These are phyloP conservation scores for Oscheius sp. DNA, from an alignment of 2,888 invertebrate genomes.

Conservation along the genomic window DNA sequence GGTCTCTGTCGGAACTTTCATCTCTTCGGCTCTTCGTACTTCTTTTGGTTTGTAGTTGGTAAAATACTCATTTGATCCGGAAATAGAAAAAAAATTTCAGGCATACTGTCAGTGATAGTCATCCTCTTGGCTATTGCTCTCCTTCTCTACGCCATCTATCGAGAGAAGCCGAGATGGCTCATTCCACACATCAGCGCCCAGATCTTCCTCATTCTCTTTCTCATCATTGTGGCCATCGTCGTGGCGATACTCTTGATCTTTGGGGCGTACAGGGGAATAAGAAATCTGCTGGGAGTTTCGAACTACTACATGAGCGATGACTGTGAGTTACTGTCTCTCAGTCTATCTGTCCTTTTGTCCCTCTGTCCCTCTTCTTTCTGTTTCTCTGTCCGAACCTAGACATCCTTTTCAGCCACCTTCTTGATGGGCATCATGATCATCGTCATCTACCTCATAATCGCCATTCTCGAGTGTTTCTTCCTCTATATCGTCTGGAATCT, in stretches of 20 bases:
- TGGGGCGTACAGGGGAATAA: conserved; percentile 69
- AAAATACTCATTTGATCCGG: not conserved
- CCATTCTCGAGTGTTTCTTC: conserved; percentile 71
- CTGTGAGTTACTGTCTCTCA: conserved; percentile 49
- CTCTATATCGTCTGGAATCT: conserved; percentile 71
- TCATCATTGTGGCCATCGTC: conserved; percentile 69
- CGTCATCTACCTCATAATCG: conserved; percentile 69
- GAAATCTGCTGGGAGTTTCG: conserved; percentile 69
- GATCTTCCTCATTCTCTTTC: conserved; percentile 71
- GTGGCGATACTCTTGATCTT: conserved; percentile 68
- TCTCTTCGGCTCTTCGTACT: conserved; percentile 69
- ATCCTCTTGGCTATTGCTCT: conserved; percentile 70
- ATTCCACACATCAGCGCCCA: conserved; percentile 71
- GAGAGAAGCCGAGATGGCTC: conserved; percentile 69
- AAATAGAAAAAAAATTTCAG: conserved; percentile 36
- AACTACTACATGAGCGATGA: conserved; percentile 72
- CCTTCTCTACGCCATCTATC: conserved; percentile 69
- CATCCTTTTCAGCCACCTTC: conserved; percentile 63
- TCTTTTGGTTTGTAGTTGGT: conserved; percentile 71
- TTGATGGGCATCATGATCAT: conserved; percentile 70
- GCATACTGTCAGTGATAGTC: conserved; percentile 67
- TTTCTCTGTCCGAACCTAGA: no score
- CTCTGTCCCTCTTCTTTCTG: no score
- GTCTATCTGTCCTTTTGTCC: no score
- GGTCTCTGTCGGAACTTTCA: conserved; percentile 71